These are phyloP conservation scores for Camponotus pennsylvanicus DNA, from an alignment of 1,140 invertebrate species.

Conservation along the genomic window DNA sequence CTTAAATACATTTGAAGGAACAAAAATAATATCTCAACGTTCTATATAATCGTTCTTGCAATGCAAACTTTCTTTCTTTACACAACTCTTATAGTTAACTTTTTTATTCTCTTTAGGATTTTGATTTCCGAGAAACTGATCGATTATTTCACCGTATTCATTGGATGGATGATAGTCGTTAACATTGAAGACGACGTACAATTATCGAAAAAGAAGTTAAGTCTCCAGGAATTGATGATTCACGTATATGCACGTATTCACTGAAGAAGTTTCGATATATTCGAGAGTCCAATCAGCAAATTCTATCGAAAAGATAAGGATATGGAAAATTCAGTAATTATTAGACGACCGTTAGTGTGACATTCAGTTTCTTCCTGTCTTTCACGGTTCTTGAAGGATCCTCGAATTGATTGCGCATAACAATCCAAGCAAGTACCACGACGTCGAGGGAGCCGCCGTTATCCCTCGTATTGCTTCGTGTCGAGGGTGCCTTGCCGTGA, in stretches of 20 bases:
- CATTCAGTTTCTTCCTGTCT: not conserved
- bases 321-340: conserved; percentile 5
- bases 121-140: not conserved
- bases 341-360: not conserved
- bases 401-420: not conserved
- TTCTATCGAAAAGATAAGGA: not conserved
- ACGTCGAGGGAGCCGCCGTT: conserved; percentile 28
- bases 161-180: not conserved
- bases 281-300: not conserved
- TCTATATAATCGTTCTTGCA: not conserved
- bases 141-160: not conserved
- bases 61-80: not conserved
- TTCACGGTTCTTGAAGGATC: not conserved
- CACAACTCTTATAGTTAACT: not conserved
- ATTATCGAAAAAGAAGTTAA: not conserved
- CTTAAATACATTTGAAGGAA: not conserved
- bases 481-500: conserved; percentile 56
- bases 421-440: not conserved
- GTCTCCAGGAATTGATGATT: not conserved
- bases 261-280: not conserved
- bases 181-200: not conserved
- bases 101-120: not conserved
- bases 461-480: conserved; percentile 27
- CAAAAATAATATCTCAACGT: not conserved
- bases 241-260: not conserved